Evolutionary conservation across 2,113 vertebrate genomes (phyloP).

Genomic region (Thamnaconus septentrionalis): DNA sequence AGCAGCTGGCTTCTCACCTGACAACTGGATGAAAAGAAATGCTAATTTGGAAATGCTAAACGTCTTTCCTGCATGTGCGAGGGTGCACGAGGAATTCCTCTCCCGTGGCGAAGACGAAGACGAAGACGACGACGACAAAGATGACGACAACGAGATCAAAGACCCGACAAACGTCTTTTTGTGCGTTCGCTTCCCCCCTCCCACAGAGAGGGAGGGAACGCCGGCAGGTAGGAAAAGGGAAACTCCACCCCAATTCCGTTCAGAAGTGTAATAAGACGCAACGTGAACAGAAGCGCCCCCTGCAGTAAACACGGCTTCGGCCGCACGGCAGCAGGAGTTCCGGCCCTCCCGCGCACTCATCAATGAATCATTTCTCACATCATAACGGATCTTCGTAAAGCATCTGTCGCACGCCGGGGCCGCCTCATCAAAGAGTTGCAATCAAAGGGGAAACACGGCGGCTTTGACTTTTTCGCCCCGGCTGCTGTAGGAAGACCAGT

Average conservation of each 20-base stretch:
- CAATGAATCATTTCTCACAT: conserved; percentile 40
- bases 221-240: too few species aligned
- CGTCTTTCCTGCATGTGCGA: too few species aligned
- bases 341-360: background rate
- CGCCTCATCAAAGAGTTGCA: conserved; percentile 38
- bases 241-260: too few species aligned
- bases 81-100: too few species aligned
- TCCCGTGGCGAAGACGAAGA: too few species aligned
- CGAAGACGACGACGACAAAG: too few species aligned
- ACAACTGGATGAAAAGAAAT: conserved; percentile 38
- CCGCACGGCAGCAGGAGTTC: conserved; percentile 3
- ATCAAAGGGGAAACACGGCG: conserved; percentile 26
- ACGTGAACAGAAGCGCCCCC: background rate
- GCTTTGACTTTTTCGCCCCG: background rate
- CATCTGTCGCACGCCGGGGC: conserved; percentile 16
- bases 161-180: too few species aligned
- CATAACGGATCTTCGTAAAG: conserved; percentile 30
- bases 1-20: conserved; percentile 13
- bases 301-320: conserved; percentile 18
- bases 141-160: too few species aligned
- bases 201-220: too few species aligned
- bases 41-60: conserved; percentile 32
- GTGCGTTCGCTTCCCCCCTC: too few species aligned
- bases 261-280: too few species aligned
- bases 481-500: too few species aligned